Conservation (phyloP, 64 coral and sea anemone genomes). For the Orbicella faveolata region DNA sequence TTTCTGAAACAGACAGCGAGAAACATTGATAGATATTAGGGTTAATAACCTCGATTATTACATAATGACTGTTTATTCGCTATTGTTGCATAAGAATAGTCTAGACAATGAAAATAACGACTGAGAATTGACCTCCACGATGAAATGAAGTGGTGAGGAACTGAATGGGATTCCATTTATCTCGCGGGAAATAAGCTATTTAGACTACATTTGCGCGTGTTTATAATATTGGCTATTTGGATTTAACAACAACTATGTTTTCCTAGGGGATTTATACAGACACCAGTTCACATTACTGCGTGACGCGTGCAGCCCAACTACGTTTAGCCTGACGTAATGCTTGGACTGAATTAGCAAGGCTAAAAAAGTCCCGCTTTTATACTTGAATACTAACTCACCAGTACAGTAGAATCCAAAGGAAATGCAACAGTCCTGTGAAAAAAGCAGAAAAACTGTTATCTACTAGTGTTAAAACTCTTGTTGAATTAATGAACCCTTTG, state of each 20-base stretch:
- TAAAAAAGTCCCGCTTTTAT: neutral
- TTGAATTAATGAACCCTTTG: too few relatives aligned
- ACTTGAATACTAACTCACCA: neutral
- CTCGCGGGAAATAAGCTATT: constrained; percentile 18
- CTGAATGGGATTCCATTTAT: neutral
- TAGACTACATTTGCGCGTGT: neutral
- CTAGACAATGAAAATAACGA: constrained; percentile 18
- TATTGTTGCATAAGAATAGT: constrained; percentile 37
- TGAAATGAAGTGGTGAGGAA: neutral
- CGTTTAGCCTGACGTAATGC: constrained; percentile 20
- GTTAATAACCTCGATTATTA: neutral
- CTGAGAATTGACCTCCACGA: neutral
- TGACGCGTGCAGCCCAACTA: neutral
- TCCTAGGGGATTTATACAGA: neutral
- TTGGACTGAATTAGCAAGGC: constrained; percentile 15
- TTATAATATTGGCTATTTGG: constrained; percentile 4
- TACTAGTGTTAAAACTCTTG: too few relatives aligned
- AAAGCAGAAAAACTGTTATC: too few relatives aligned
- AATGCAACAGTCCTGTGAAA: neutral
- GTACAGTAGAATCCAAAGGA: neutral
- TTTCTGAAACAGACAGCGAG: neutral
- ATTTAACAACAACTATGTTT: neutral
- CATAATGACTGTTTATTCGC: constrained; percentile 28
- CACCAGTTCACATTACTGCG: neutral
- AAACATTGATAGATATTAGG: constrained; percentile 4